Conservation (phyloP, 1,140 invertebrate genomes). For the Drosophila littoralis region DNA sequence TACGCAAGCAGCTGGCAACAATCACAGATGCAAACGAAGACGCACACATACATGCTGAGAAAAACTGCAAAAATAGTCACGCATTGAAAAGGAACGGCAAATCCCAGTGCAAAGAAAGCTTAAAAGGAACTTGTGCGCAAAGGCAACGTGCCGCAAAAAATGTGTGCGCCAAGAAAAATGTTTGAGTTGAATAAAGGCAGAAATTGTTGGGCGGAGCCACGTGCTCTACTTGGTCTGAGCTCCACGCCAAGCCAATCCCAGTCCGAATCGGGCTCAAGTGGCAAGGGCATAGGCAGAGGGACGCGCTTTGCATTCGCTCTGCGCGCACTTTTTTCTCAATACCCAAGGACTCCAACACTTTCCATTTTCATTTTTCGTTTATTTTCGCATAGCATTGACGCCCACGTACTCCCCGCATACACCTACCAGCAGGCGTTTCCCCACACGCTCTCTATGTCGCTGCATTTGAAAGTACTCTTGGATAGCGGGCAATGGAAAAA, state of each 20-base stretch:
- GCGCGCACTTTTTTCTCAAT: conserved; percentile 33
- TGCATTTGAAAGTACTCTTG: not conserved
- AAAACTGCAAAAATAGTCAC: conserved; percentile 43
- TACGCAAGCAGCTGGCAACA: not conserved
- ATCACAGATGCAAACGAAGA: conserved; percentile 1
- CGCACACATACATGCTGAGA: conserved; percentile 19
- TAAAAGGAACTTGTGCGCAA: conserved; percentile 31
- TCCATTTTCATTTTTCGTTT: conserved; percentile 43
- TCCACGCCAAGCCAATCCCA: conserved; percentile 64
- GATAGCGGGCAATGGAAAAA: not conserved
- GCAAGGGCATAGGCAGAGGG: conserved; percentile 7
- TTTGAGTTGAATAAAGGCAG: conserved; percentile 40
- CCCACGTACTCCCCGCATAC: not conserved
- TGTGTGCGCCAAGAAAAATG: conserved; percentile 61
- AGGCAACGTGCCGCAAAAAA: conserved; percentile 56
- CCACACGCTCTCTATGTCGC: not conserved
- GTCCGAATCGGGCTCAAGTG: conserved; percentile 19
- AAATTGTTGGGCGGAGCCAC: conserved; percentile 68
- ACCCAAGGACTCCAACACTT: conserved; percentile 38
- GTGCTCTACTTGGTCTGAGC: conserved; percentile 30
- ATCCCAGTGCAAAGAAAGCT: conserved; percentile 38
- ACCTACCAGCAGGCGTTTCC: not conserved
- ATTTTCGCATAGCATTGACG: conserved; percentile 15
- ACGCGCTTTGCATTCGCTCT: conserved; percentile 30
- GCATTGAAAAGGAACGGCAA: conserved; percentile 38